Conservation (phyloP, 1,140 invertebrate genomes). For the Ceratina australensis region DNA sequence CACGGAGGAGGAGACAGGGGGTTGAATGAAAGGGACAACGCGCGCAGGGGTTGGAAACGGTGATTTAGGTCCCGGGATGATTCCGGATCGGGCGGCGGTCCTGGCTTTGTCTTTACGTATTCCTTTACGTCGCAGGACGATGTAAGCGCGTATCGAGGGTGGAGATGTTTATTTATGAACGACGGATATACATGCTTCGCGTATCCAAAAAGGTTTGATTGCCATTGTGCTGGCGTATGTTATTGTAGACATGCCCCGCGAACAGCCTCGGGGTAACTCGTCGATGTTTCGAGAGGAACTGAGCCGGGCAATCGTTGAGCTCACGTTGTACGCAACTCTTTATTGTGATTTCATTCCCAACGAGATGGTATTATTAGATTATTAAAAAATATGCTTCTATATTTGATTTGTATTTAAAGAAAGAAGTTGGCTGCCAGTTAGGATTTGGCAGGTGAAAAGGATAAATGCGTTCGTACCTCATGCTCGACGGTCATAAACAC, state of each 20-base stretch:
- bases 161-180: constrained; percentile 39
- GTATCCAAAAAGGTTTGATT: not conserved
- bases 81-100: constrained; percentile 10
- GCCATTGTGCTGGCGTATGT: constrained; percentile 9
- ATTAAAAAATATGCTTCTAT: too few relatives aligned
- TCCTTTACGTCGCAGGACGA: not conserved
- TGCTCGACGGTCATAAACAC: not conserved
- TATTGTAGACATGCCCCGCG: not conserved
- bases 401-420: too few relatives aligned
- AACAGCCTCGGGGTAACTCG: not conserved
- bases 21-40: constrained; percentile 27
- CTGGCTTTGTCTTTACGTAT: constrained; percentile 33
- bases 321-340: not conserved
- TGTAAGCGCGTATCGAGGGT: not conserved
- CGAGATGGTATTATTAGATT: too few relatives aligned
- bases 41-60: constrained; percentile 31
- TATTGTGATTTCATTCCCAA: too few relatives aligned
- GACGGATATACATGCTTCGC: constrained; percentile 2
- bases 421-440: too few relatives aligned
- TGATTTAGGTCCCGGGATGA: constrained; percentile 47
- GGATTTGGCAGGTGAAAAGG: too few relatives aligned
- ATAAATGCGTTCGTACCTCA: too few relatives aligned
- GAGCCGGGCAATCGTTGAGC: not conserved
- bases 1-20: not conserved
- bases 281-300: too few relatives aligned